Evolutionary conservation across 1,140 invertebrate genomes (phyloP).

Genomic region (Sycophila sp.): DNA sequence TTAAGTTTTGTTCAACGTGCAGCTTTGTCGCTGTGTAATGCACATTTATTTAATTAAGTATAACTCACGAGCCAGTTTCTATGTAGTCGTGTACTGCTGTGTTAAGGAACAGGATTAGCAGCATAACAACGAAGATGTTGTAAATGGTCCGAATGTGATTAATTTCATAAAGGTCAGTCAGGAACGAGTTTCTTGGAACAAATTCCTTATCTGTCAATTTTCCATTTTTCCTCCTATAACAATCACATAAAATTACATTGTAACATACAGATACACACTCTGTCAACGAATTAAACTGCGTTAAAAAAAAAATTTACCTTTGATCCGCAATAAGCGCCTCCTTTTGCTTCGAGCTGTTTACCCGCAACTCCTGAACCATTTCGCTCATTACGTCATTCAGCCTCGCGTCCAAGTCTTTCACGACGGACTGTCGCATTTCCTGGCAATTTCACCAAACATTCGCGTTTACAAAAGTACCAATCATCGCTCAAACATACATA

Average conservation of each 20-base stretch:
- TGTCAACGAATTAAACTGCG: not conserved
- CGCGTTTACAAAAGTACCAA: not conserved
- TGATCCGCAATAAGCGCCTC: not conserved
- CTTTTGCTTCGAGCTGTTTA: not conserved
- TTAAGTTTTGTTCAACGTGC: too few species aligned
- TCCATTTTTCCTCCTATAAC: conserved; percentile 31
- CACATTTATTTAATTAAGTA: conserved; percentile 28
- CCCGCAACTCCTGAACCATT: too few species aligned
- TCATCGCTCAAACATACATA: not conserved
- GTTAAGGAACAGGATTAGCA: conserved; percentile 80
- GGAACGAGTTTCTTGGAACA: conserved; percentile 73
- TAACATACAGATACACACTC: too few species aligned
- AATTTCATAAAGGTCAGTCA: conserved; percentile 83
- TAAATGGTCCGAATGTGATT: conserved; percentile 85
- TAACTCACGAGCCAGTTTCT: conserved; percentile 78
- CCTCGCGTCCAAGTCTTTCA: conserved; percentile 43
- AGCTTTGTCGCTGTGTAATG: too few species aligned
- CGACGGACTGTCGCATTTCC: conserved; percentile 45
- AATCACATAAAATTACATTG: too few species aligned
- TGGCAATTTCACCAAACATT: conserved; percentile 33
- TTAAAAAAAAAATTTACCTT: not conserved
- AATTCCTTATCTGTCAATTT: conserved; percentile 74
- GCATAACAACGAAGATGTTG: conserved; percentile 84
- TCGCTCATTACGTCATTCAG: conserved; percentile 43
- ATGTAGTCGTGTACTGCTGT: conserved; percentile 78